These are phyloP conservation scores for Sarotherodon lohbergeri DNA, from an alignment of 2,113 vertebrate genomes.

Conservation along the genomic window DNA sequence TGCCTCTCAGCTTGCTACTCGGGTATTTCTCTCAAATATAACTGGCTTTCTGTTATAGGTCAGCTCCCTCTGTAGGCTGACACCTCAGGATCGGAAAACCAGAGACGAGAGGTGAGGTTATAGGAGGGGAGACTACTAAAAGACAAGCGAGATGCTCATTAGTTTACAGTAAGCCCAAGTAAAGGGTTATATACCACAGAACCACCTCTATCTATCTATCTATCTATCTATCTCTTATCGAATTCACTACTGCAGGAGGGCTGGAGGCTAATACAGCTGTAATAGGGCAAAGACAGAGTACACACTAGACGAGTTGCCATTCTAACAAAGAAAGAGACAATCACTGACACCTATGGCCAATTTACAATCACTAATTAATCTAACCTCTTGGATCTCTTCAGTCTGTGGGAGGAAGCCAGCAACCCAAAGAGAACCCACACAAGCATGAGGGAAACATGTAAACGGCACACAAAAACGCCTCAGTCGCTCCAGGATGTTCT, in stretches of 20 bases:
- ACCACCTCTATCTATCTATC: neutral
- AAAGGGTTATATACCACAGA: neutral
- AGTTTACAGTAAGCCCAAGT: neutral
- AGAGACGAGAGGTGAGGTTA: neutral
- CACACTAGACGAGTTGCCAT: neutral
- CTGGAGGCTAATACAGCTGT: neutral
- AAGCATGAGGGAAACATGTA: neutral
- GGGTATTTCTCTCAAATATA: conserved; percentile 10
- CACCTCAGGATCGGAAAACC: neutral
- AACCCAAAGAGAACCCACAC: neutral
- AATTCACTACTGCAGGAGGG: neutral
- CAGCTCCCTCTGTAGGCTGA: conserved; percentile 1
- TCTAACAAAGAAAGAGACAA: neutral
- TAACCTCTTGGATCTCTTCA: neutral
- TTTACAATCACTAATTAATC: neutral
- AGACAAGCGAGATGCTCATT: neutral
- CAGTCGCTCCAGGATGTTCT: neutral
- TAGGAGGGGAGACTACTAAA: neutral
- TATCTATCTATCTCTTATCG: neutral
- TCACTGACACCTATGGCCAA: neutral
- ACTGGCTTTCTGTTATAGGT: conserved; percentile 12
- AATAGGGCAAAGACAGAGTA: neutral
- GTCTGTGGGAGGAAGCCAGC: neutral
- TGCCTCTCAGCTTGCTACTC: conserved; percentile 20
- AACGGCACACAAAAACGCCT: neutral